Evolutionary conservation across 2,888 invertebrate species (phyloP).

Genomic region (Argyra leucocephala): DNA sequence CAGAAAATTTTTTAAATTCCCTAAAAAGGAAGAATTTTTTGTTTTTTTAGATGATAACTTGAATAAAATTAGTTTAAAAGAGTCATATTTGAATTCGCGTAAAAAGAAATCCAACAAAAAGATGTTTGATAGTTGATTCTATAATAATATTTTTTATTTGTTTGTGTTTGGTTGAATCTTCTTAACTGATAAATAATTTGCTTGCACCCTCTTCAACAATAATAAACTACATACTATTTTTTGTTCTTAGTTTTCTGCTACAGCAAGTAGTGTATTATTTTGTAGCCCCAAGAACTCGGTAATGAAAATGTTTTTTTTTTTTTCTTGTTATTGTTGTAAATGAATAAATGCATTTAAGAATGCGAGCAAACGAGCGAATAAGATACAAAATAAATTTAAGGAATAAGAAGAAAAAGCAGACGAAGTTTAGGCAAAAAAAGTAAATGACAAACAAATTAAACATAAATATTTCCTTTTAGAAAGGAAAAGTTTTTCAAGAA

Average conservation of each 20-base stretch:
- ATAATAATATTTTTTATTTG: too few relatives aligned
- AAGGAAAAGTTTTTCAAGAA: neutral
- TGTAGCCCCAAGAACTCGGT: neutral
- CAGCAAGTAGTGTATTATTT: neutral
- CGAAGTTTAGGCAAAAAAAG: neutral
- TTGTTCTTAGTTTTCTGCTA: neutral
- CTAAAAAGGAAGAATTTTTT: too few relatives aligned
- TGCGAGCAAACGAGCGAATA: neutral
- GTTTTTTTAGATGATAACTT: too few relatives aligned
- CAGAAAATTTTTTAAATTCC: too few relatives aligned
- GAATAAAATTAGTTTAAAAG: too few relatives aligned
- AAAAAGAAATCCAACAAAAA: too few relatives aligned
- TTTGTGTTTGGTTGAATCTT: too few relatives aligned
- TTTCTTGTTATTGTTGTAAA: neutral
- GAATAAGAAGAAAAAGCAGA: neutral
- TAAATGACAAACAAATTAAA: constrained; percentile 1
- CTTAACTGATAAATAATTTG: neutral
- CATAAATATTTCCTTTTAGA: neutral
- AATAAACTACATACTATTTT: neutral
- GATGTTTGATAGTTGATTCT: too few relatives aligned
- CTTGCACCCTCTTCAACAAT: neutral
- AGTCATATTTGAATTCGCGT: too few relatives aligned
- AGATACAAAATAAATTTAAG: neutral
- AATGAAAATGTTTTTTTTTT: neutral
- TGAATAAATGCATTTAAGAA: neutral